phyloP scores from a whole-genome alignment of 1,140 invertebrate genomes.

The Drosophila orosa region DNA sequence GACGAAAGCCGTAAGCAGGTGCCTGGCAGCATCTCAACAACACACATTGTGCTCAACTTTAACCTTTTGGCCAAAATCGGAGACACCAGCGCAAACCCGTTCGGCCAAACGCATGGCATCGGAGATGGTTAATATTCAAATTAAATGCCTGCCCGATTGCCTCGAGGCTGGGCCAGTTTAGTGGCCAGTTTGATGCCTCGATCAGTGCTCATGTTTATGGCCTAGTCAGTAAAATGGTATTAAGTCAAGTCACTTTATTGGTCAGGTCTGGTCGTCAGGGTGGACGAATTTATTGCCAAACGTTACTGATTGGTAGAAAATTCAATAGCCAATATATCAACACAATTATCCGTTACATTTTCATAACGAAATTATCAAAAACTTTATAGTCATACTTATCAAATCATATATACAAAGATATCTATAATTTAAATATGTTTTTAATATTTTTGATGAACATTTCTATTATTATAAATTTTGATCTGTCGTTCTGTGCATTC shows the following conservation, averaged over 20 bases:
- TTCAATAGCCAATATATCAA: background rate
- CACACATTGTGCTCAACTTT: slow-evolving; percentile 67
- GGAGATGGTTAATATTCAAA: slow-evolving; percentile 53
- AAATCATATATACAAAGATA: background rate
- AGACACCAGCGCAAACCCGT: slow-evolving; percentile 53
- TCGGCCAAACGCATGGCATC: slow-evolving; percentile 41
- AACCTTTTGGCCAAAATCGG: slow-evolving; percentile 64
- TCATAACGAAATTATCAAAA: background rate
- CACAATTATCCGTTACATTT: background rate
- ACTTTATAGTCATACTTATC: background rate
- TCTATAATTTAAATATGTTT: background rate
- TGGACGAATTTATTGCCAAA: slow-evolving; percentile 59
- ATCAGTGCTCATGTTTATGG: slow-evolving; percentile 59
- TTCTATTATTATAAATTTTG: background rate
- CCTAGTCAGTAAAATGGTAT: slow-evolving; percentile 68
- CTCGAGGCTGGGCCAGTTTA: slow-evolving; percentile 65
- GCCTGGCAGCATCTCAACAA: slow-evolving; percentile 5
- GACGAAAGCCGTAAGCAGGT: slow-evolving; percentile 46
- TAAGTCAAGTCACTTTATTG: slow-evolving; percentile 61
- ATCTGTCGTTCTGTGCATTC: background rate
- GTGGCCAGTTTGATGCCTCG: slow-evolving; percentile 45
- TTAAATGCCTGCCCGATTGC: slow-evolving; percentile 55
- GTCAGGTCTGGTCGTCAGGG: slow-evolving; percentile 26
- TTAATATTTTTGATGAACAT: background rate
- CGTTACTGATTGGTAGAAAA: slow-evolving; percentile 7